Evolutionary conservation across 2,113 vertebrate genomes (phyloP), one percentile per base, ranked within the genome.

Genomic region (Lycocorax pyrrhopterus): DNA sequence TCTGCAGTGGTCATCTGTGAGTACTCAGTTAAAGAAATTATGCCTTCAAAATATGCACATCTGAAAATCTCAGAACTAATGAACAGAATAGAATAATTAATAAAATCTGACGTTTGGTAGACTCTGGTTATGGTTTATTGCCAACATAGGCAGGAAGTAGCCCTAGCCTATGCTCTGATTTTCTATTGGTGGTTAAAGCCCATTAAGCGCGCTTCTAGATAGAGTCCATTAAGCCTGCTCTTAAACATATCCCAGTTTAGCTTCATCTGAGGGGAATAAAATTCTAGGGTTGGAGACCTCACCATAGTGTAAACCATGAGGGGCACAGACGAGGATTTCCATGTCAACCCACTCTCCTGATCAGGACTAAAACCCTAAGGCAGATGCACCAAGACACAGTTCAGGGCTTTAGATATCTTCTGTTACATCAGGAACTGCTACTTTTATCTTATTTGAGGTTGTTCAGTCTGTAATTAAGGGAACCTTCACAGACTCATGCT

Each of bases 261-360:
- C 26, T 81, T 81, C 51, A 25, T 37, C 27, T 46, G 17, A 80
- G 72, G 6, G 12, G 9, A 72, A 56, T 43, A 32, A 4, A 64
- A 51, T 60, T 33, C 33, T 39, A 0, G 26, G 21, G 9, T 5
- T 75, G 63, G 44, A 87, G 16, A 69, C 12, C 30, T 87, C 33
- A 73, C 25, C 11, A 19, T 2, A 6, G 8, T 9, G 5, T 44
- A 79, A 69, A 58, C 12, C 30, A 55, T 0, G 1, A 11, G 4
- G 29, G 5, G 2, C 0, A 0, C 7, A 22, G 21, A 76, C 7
- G 11, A 33, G 53, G 13, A 39, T 60, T 91, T 84, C 84, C 51
- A 12, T 23, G 56, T 39, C 63, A 64, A 58, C 33, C 33, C 17
- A 27, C 4, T 16, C 3, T 29, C 35, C 47, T 86, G 47, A 13